Evolutionary conservation across 2,113 vertebrate species (phyloP).

Genomic region (Ptychochromis oligacanthus): DNA sequence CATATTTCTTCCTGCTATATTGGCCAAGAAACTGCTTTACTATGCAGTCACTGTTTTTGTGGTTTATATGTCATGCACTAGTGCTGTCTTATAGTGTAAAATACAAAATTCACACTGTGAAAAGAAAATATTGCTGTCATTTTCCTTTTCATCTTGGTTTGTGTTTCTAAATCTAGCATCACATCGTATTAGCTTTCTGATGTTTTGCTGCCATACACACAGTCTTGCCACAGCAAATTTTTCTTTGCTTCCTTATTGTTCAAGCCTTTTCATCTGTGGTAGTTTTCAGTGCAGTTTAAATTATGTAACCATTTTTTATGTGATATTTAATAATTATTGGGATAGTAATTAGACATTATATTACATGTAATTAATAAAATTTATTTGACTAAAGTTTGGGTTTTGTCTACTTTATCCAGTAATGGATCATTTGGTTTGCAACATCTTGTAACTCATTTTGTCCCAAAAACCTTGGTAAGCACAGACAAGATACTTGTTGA

Average conservation of each 20-base stretch:
- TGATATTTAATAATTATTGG: constrained; percentile 79
- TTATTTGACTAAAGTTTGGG: constrained; percentile 60
- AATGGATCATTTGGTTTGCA: neutral
- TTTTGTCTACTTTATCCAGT: constrained; percentile 1
- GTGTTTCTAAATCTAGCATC: constrained; percentile 53
- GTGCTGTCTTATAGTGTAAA: constrained; percentile 40
- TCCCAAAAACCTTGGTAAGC: neutral
- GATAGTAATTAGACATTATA: constrained; percentile 69
- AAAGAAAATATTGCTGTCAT: constrained; percentile 57
- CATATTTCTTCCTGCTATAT: constrained; percentile 47
- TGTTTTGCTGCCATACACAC: constrained; percentile 37
- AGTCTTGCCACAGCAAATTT: constrained; percentile 25
- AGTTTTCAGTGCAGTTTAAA: constrained; percentile 56
- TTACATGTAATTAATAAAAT: constrained; percentile 70
- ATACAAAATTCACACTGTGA: constrained; percentile 70
- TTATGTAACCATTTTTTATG: constrained; percentile 65
- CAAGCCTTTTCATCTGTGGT: constrained; percentile 63
- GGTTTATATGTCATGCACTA: constrained; percentile 45
- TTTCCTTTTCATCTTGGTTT: constrained; percentile 41
- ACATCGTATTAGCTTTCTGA: constrained; percentile 26
- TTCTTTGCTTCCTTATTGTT: constrained; percentile 40
- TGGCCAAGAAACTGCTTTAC: constrained; percentile 45
- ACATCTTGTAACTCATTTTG: neutral
- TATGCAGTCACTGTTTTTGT: constrained; percentile 43
- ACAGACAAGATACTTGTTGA: neutral